These are phyloP conservation scores for Symphodus melops DNA, from an alignment of 2,113 vertebrate species.

Conservation along the genomic window DNA sequence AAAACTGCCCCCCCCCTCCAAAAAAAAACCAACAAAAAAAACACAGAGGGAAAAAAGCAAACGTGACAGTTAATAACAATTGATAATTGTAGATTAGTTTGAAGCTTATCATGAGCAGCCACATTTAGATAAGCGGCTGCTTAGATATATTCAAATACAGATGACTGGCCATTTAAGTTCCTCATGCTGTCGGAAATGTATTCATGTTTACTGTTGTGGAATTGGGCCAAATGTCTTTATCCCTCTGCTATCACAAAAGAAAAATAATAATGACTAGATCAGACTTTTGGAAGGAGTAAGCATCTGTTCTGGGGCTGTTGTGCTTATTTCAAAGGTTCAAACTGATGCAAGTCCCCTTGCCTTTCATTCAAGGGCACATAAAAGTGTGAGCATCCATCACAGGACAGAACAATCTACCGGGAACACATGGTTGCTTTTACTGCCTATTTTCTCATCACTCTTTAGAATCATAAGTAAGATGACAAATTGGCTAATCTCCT, in stretches of 20 bases:
- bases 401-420: slow-evolving; percentile 7
- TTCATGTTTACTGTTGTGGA: neutral
- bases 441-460: slow-evolving; percentile 38
- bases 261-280: slow-evolving; percentile 5
- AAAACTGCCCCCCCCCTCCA: no score
- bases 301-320: neutral
- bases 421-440: slow-evolving; percentile 34
- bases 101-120: no score
- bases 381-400: slow-evolving; percentile 52
- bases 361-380: slow-evolving; percentile 51
- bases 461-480: slow-evolving; percentile 3
- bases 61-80: no score
- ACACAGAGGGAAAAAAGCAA: no score
- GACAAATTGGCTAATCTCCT: slow-evolving; percentile 34
- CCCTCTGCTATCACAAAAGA: neutral
- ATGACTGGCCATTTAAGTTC: neutral
- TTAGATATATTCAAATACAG: no score
- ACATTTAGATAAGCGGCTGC: no score
- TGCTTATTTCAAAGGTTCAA: slow-evolving; percentile 1
- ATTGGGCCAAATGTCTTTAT: neutral
- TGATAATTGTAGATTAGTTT: no score
- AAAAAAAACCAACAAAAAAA: no score
- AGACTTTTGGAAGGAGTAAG: slow-evolving; percentile 13
- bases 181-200: neutral
- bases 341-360: slow-evolving; percentile 1